Evolutionary conservation across 2,888 invertebrate species (phyloP).

Genomic region (Orchesella flavescens): DNA sequence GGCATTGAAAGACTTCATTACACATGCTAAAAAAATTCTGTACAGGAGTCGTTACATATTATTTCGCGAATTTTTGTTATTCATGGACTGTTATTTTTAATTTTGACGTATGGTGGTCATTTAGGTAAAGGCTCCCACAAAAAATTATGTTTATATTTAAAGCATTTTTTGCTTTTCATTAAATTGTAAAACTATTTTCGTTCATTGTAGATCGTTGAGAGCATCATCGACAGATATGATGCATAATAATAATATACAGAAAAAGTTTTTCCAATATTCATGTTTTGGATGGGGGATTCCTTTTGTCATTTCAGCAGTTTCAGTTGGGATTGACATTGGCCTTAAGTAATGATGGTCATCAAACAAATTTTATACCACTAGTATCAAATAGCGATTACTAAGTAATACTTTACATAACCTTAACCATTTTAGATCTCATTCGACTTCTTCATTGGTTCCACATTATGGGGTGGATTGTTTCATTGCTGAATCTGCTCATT

Average conservation of each 20-base stretch:
- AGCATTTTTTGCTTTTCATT: background rate
- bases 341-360: too few relatives aligned
- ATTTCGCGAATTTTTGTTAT: background rate
- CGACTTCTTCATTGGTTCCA: background rate
- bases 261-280: background rate
- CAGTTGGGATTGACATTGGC: background rate
- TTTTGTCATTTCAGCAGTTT: background rate
- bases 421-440: background rate
- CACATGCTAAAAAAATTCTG: background rate
- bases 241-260: background rate
- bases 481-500: background rate
- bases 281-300: conserved; percentile 13
- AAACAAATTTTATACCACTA: background rate
- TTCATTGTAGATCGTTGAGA: background rate
- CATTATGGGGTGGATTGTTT: background rate
- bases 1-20: too few relatives aligned
- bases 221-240: background rate
- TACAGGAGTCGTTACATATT: background rate
- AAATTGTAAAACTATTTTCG: background rate
- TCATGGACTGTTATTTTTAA: conserved; percentile 9
- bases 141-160: background rate
- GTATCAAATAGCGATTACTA: background rate
- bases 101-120: conserved; percentile 18
- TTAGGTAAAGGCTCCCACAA: conserved; percentile 4
- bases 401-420: background rate